Evolutionary conservation across 1,140 invertebrate genomes (phyloP).

Genomic region (Sarcophaga bullata): DNA sequence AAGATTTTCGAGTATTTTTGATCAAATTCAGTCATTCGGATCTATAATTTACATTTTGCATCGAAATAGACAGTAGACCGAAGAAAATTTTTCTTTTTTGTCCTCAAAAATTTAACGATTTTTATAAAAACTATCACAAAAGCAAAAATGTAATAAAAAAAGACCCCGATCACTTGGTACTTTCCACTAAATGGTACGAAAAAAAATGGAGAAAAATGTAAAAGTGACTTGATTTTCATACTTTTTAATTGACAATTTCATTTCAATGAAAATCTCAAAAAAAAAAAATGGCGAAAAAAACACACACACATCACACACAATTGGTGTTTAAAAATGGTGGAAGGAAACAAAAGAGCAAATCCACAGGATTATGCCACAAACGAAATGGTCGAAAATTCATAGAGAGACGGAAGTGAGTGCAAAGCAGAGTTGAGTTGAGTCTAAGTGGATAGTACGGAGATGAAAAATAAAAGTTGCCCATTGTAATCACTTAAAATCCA

Average conservation of each 20-base stretch:
- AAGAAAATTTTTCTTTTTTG: no score
- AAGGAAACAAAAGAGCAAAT: background rate
- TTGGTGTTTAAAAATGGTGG: no score
- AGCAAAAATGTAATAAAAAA: background rate
- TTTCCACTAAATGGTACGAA: background rate
- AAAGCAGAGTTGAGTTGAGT: background rate
- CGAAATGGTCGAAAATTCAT: background rate
- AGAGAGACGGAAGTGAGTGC: background rate
- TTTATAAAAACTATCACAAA: background rate
- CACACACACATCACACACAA: background rate
- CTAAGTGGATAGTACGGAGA: background rate
- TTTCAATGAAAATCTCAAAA: background rate
- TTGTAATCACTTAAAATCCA: slow-evolving; percentile 10
- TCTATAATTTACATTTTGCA: no score
- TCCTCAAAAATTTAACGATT: background rate
- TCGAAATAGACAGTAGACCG: no score
- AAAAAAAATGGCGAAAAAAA: background rate
- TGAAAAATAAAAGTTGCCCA: slow-evolving; percentile 16
- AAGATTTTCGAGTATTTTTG: no score
- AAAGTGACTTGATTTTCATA: background rate
- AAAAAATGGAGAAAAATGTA: background rate
- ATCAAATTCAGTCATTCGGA: no score
- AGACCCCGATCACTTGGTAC: background rate
- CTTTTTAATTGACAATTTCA: background rate
- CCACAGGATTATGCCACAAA: background rate